These are phyloP conservation scores for Caiman crocodilus DNA, from an alignment of 2,797 vertebrate species.

Conservation along the genomic window DNA sequence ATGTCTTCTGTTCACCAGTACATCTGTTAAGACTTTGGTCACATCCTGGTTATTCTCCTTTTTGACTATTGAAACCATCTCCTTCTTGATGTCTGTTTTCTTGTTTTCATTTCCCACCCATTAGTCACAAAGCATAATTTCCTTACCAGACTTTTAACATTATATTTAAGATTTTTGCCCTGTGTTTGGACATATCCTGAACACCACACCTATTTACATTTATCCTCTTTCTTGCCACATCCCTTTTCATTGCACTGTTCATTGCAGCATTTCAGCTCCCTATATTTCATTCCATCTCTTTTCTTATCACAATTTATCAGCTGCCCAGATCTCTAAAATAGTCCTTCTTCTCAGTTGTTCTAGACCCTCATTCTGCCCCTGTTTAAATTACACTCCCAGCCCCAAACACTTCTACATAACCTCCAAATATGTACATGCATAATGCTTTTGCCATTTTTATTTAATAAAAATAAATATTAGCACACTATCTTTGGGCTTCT, in stretches of 20 bases:
- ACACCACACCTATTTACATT: background rate
- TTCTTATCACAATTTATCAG: background rate
- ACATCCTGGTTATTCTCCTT: background rate
- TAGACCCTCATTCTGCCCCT: background rate
- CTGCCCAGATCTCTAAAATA: background rate
- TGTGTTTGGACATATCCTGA: background rate
- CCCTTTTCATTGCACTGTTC: background rate
- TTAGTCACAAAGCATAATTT: background rate
- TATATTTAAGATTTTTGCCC: background rate
- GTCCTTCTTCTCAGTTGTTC: background rate
- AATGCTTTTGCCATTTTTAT: background rate
- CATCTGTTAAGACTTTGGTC: background rate
- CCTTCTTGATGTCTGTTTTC: background rate
- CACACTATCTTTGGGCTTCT: background rate
- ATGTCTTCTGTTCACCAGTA: background rate
- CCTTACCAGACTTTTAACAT: background rate
- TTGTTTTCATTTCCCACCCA: background rate
- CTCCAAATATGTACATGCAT: background rate
- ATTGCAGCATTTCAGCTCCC: background rate
- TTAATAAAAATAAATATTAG: background rate
- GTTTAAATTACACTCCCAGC: background rate
- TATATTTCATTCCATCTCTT: background rate
- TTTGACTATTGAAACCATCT: background rate
- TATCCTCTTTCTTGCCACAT: background rate
- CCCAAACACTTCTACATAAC: background rate